Evolutionary conservation across 2,797 vertebrate species (phyloP), one percentile per base, ranked within the genome.

Genomic region (Crenuchus spilurus): DNA sequence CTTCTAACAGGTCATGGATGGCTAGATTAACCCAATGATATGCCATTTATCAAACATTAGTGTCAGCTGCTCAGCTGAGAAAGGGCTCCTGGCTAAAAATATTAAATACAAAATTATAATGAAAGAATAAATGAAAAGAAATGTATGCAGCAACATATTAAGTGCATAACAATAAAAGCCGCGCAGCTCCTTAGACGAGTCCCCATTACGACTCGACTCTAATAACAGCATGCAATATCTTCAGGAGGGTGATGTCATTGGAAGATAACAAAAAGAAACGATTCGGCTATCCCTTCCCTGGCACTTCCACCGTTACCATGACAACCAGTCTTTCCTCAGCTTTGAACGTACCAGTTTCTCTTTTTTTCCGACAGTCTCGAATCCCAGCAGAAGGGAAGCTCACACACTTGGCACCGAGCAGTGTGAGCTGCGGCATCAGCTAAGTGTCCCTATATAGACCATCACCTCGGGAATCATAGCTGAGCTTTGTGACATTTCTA

Each of bases 271-370:
- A 72, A 75, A 68, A 42, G 26, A 67, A 35, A 72, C 49, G 67
- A 42, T 68, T 83, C 65, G 3, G 41, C 61, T 33, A 62, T 76
- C 67, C 64, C 55, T 61, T 76, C 55, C 41, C 28, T 60, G 42
- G 60, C 48, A 33, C 57, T 75, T 55, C 68, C 22, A 71, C 72
- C 68, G 89, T 90, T 91, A 75, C 87, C 52, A 90, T 90, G 85
- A 84, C 60, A 71, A 91, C 85, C n/a, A 67, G 72, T 75, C 70
- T 70, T 82, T 54, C 35, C 70, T 70, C 75, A 60, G 75, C 74
- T 65, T 66, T 65, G 9, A 31, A 76, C 57, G 69, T 65, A 37
- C 6, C 22, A 71, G 28, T 4, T 37, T 64, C 48, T 44, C 2
- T 48, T 13, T 31, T 48, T 52, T 54, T 24, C 28, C 54, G 41